Conservation (phyloP, 2,888 invertebrate species). For the Chalcis sispes region DNA sequence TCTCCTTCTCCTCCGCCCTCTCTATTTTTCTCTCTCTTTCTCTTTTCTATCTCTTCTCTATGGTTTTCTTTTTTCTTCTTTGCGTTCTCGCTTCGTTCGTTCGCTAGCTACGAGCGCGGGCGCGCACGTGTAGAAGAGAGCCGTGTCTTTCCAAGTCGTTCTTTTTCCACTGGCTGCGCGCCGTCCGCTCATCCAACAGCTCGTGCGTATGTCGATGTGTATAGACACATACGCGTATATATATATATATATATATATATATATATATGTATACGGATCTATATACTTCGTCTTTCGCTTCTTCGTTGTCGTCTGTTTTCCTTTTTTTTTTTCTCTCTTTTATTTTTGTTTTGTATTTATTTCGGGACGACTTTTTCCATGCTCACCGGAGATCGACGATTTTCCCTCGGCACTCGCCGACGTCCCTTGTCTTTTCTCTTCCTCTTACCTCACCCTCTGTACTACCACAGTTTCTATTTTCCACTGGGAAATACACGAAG, state of each 20-base stretch:
- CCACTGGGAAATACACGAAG: no score
- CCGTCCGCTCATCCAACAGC: no score
- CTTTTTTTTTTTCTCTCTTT: background rate
- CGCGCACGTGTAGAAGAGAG: background rate
- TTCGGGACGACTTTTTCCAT: constrained; percentile 37
- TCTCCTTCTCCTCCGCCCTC: constrained; percentile 23
- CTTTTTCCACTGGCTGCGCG: background rate
- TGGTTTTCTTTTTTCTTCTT: background rate
- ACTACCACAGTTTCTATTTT: no score
- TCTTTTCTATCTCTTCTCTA: constrained; percentile 46
- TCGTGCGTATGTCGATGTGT: no score
- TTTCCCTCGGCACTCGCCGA: constrained; percentile 1
- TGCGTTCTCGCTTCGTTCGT: background rate
- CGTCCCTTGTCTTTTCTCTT: background rate
- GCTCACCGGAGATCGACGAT: constrained; percentile 49
- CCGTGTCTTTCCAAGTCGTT: no score
- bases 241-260: constrained; percentile 12
- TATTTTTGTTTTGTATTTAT: background rate
- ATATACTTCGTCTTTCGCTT: background rate
- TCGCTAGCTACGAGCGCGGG: no score
- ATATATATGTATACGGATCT: background rate
- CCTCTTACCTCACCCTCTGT: background rate
- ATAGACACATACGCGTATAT: background rate
- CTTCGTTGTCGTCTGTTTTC: no score
- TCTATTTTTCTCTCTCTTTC: constrained; percentile 32